Conservation (phyloP, 2,113 vertebrate species). For the Cacatua alba region DNA sequence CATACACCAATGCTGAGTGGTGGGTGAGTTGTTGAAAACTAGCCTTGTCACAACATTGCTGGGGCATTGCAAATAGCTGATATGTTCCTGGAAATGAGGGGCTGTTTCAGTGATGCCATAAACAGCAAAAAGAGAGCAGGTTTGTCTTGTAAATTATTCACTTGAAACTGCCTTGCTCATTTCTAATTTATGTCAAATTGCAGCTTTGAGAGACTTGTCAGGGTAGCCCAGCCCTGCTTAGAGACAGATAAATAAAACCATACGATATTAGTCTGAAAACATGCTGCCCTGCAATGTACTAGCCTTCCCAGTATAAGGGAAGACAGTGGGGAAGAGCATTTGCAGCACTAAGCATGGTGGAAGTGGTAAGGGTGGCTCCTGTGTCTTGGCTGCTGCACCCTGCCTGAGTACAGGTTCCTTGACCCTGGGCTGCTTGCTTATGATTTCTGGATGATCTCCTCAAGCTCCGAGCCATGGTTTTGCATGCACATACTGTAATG, state of each 20-base stretch:
- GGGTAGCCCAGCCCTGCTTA: not conserved
- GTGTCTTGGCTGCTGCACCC: not conserved
- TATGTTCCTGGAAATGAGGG: not conserved
- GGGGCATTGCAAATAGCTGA: not conserved
- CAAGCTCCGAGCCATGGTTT: not conserved
- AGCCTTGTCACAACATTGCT: not conserved
- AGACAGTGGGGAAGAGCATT: not conserved
- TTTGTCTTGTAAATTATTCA: conserved; percentile 41
- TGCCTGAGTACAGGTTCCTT: not conserved
- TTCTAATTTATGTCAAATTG: conserved; percentile 3
- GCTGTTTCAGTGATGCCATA: not conserved
- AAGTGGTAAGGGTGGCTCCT: not conserved
- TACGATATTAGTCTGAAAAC: not conserved
- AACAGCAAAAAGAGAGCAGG: not conserved
- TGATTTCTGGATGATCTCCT: not conserved
- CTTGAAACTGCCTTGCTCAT: not conserved
- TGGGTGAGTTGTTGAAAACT: not conserved
- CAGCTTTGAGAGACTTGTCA: not conserved
- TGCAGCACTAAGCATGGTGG: not conserved
- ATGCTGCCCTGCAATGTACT: not conserved
- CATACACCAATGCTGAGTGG: not conserved
- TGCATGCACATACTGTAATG: not conserved
- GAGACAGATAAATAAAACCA: not conserved
- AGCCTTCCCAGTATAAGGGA: not conserved
- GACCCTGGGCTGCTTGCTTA: not conserved